Conservation (phyloP, 2,113 vertebrate species). For the Plotosus lineatus region DNA sequence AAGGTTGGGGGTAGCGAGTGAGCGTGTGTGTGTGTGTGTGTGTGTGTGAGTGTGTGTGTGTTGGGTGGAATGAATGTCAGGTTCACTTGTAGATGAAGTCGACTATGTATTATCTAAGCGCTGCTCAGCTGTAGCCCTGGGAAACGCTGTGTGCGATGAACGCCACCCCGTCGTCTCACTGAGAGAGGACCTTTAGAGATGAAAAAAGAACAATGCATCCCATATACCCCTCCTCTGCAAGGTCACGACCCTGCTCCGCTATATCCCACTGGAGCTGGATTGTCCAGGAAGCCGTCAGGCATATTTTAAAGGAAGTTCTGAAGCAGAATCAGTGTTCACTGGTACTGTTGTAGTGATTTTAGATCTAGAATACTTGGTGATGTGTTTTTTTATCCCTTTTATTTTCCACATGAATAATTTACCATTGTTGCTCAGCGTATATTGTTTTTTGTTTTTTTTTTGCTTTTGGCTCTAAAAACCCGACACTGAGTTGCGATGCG, state of each 20-base stretch:
- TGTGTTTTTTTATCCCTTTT: background rate
- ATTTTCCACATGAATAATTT: background rate
- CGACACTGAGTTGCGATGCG: background rate
- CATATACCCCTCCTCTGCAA: slow-evolving; percentile 10
- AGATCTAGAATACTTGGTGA: background rate
- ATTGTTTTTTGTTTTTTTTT: no score
- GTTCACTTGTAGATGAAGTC: slow-evolving; percentile 79
- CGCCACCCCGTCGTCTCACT: slow-evolving; percentile 18
- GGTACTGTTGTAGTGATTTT: background rate
- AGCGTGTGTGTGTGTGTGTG: no score
- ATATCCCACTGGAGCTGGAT: slow-evolving; percentile 11
- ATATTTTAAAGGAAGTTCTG: slow-evolving; percentile 5
- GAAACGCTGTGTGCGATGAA: slow-evolving; percentile 43
- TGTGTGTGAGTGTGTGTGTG: no score
- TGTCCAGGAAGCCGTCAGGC: slow-evolving; percentile 8
- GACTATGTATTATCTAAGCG: slow-evolving; percentile 74
- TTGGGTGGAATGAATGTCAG: slow-evolving; percentile 70
- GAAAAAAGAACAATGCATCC: slow-evolving; percentile 39
- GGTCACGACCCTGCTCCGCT: slow-evolving; percentile 28
- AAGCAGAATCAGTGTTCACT: background rate
- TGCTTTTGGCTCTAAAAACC: background rate
- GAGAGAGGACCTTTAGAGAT: slow-evolving; percentile 34
- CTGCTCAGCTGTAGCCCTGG: slow-evolving; percentile 62
- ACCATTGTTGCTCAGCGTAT: no score
- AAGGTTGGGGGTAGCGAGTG: background rate